Percentiles rank a stretch among this genome's conserved stretches.
These are phyloP conservation scores for Belgica antarctica DNA, from an alignment of 2,888 invertebrate genomes.

Conservation along the genomic window DNA sequence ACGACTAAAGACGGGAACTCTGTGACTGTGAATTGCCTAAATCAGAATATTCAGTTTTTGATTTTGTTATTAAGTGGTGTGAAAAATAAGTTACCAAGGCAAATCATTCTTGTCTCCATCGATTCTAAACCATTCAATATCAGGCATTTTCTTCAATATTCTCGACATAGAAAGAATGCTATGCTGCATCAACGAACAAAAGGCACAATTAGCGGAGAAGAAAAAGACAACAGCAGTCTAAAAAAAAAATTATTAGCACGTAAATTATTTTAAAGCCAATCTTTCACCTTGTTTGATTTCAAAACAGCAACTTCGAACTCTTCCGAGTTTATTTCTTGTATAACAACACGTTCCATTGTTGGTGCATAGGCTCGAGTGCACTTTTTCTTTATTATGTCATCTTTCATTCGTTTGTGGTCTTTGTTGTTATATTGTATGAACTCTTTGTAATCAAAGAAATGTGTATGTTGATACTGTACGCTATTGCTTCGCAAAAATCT, in stretches of 20 bases:
- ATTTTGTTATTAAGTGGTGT: too few species aligned
- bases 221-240: slow-evolving; percentile 76
- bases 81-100: slow-evolving; percentile 76
- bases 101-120: slow-evolving; percentile 82
- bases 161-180: slow-evolving; percentile 66
- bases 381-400: not conserved
- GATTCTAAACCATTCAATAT: slow-evolving; percentile 65
- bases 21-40: slow-evolving; percentile 61
- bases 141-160: slow-evolving; percentile 59
- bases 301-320: slow-evolving; percentile 65
- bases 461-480: slow-evolving; percentile 43
- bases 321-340: slow-evolving; percentile 62
- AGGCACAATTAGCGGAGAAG: slow-evolving; percentile 74
- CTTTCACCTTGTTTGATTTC: slow-evolving; percentile 61
- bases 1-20: slow-evolving; percentile 77
- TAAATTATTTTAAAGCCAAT: slow-evolving; percentile 45
- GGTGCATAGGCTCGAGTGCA: slow-evolving; percentile 1
- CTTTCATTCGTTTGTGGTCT: not conserved
- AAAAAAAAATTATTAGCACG: slow-evolving; percentile 47
- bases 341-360: slow-evolving; percentile 21
- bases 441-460: slow-evolving; percentile 40
- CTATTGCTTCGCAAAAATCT: slow-evolving; percentile 42
- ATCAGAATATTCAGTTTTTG: too few species aligned
- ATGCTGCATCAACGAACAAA: slow-evolving; percentile 69
- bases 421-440: slow-evolving; percentile 6